Base-by-base conservation (phyloP, 2,113 vertebrate genomes). In the Microtus pennsylvanicus region DNA sequence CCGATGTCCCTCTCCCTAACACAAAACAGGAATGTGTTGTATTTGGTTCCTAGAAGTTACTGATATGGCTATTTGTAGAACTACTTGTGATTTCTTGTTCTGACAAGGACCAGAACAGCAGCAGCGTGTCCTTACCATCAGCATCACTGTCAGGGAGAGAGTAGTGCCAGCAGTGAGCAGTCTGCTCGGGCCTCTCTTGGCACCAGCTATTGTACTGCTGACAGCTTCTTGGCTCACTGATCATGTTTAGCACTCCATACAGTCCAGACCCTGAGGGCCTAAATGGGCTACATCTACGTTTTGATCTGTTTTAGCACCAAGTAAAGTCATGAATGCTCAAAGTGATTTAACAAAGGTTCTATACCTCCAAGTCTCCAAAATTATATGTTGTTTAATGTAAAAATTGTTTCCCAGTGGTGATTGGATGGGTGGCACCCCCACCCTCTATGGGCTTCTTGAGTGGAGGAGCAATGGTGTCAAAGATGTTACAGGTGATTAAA, bases 221-320 rank as follows among this genome's bases (percentile, higher is more conserved):
- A 98, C 97, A 97, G 97, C 83, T 97, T 97, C 95, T 98, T 98
- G 97, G 97, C 97, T 97, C 85, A 11, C 52, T 47, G n/a, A 93
- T 42, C 26, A 7, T 89, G 82, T 87, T 70, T 91, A 94, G 47
- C 94, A 95, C 69, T 91, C 86, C 90, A 61, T 77, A 80, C 89
- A 42, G 83, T 94, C 92, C 95, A 98, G 94, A 91, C 97, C 97
- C 97, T 3, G 91, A 97, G 97, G 96, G 97, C 95, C 92, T 97
- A 67, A 93, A 63, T 87, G 94, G 92, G 87, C 89, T 95, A 28
- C 63, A 70, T 96, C 93, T 94, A 82, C 14, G 7, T 91, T 94
- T 97, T 89, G 61, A 86, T 95, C 87, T 94, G 95, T 89, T 97
- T 97, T 93, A 86, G 42, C 86, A 96, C 91, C 78, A 96, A 96